Evolutionary conservation across 2,888 invertebrate genomes (phyloP).

Genomic region (Stenchaetothrips biformis): DNA sequence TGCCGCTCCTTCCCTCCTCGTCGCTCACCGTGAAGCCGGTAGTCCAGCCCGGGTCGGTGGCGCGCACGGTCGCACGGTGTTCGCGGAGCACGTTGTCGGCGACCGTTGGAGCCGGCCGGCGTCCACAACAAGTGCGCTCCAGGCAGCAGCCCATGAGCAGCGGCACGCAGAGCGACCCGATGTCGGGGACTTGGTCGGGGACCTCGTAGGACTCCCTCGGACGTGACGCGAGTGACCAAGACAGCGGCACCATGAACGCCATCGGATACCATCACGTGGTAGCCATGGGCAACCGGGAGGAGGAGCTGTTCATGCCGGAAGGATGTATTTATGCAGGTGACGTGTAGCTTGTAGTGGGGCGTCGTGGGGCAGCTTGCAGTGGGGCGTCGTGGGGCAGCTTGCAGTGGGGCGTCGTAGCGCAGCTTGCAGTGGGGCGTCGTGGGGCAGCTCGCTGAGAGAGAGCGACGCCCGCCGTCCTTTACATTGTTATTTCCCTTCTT

Average conservation of each 20-base stretch:
- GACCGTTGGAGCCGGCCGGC: no score
- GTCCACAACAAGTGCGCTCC: neutral
- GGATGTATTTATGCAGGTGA: conserved; percentile 23
- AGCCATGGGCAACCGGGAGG: conserved; percentile 7
- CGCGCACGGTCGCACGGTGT: no score
- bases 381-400: neutral
- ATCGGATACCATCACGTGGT: conserved; percentile 17
- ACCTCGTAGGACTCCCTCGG: neutral
- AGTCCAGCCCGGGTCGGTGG: neutral
- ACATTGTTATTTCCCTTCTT: no score
- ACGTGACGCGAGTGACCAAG: neutral
- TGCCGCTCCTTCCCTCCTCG: neutral
- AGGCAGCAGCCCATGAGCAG: no score
- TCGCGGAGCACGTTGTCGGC: no score
- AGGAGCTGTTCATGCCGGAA: conserved; percentile 15
- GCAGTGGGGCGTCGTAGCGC: neutral
- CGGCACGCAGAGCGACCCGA: neutral
- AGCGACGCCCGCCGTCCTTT: neutral
- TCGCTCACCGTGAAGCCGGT: neutral
- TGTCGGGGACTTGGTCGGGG: neutral
- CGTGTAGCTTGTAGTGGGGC: neutral
- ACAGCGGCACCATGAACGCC: neutral
- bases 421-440: neutral
- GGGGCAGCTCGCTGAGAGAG: neutral
- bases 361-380: neutral